Conservation (phyloP, 2,888 invertebrate genomes). For the Lypha dubia region DNA sequence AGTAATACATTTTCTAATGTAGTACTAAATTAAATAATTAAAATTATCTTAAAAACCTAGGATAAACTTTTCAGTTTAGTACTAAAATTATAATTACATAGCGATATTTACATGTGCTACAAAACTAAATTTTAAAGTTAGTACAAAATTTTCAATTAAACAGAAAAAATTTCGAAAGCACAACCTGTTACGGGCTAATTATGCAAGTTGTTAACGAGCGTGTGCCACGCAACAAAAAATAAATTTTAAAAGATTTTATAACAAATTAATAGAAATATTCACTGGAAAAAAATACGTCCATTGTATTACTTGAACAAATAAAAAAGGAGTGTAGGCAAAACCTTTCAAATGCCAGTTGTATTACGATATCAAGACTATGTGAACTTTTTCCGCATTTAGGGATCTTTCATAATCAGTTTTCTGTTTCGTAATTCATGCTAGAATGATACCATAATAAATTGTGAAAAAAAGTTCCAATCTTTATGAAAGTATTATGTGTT, state of each 20-base stretch:
- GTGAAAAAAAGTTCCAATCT: background rate
- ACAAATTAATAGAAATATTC: background rate
- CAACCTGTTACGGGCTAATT: constrained; percentile 13
- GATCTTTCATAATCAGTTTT: constrained; percentile 40
- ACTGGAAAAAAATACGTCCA: background rate
- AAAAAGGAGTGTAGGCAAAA: constrained; percentile 2
- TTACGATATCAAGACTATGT: background rate
- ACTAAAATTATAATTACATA: background rate
- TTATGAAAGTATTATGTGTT: background rate
- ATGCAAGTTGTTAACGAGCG: background rate
- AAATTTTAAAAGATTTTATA: background rate
- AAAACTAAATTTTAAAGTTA: background rate
- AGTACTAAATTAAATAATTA: background rate
- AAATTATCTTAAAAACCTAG: no score
- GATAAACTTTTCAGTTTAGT: background rate
- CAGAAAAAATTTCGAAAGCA: background rate
- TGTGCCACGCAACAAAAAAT: background rate
- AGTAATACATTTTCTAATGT: background rate
- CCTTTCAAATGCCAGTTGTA: constrained; percentile 19
- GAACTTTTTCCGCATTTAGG: constrained; percentile 8
- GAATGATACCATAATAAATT: background rate
- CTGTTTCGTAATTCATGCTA: constrained; percentile 17
- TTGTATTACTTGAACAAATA: constrained; percentile 16
- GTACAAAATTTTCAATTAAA: constrained; percentile 2
- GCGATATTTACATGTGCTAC: background rate